Conservation (phyloP, 2,888 invertebrate genomes). For the Watsonalla cultraria region DNA sequence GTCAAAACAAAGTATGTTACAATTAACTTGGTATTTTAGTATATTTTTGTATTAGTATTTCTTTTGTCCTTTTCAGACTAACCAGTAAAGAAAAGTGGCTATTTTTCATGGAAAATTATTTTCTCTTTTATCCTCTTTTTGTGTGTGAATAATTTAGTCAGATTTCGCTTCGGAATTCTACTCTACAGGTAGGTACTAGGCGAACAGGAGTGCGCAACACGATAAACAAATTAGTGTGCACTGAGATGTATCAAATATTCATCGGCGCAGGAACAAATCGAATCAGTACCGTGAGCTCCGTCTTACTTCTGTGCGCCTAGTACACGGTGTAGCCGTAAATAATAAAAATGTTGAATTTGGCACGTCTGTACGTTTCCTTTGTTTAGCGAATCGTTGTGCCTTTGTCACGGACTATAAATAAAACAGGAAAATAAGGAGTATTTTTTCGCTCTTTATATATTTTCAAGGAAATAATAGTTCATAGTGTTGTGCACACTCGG, state of each 20-base stretch:
- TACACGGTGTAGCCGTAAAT: constrained; percentile 41
- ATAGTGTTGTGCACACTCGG: constrained; percentile 19
- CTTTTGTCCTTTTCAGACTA: background rate
- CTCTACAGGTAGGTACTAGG: constrained; percentile 19
- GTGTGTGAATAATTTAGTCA: constrained; percentile 28
- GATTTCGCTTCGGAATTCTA: constrained; percentile 38
- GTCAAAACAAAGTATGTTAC: background rate
- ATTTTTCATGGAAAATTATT: background rate
- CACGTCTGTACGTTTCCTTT: background rate
- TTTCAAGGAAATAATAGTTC: constrained; percentile 5
- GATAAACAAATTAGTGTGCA: constrained; percentile 78
- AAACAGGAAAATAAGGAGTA: background rate
- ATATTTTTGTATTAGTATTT: background rate
- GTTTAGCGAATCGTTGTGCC: background rate
- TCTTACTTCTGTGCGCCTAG: constrained; percentile 60
- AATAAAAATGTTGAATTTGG: constrained; percentile 32
- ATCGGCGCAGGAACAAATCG: constrained; percentile 76
- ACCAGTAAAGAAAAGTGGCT: background rate
- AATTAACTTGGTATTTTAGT: background rate
- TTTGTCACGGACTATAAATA: background rate
- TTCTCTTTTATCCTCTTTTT: background rate
- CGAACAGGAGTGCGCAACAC: constrained; percentile 58
- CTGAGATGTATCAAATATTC: constrained; percentile 77
- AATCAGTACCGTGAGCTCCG: constrained; percentile 63
- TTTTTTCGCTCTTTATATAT: background rate